Evolutionary conservation across 2,888 invertebrate species (phyloP), one percentile per base, ranked within the genome.

Genomic region (Tachina grossa): DNA sequence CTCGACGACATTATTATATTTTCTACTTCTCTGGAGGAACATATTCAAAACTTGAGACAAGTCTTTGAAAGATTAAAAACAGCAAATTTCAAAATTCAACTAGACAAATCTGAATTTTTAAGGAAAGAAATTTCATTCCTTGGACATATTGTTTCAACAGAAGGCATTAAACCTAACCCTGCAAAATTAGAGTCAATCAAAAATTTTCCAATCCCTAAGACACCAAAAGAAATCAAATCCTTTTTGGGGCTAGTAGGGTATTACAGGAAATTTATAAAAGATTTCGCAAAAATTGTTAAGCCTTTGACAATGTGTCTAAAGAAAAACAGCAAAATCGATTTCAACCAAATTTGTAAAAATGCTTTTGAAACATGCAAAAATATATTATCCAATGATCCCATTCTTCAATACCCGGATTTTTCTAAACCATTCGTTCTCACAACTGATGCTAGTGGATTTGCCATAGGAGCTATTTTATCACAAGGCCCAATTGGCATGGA

Each of bases 401-500:
- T 49, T 14, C 14, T 49, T 14, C 13, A 11, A 5, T 13, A 49
- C 13, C 47, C 47, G 5, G 4, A 13, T 13, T 49, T 14, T 14
- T 11, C 11, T 2, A 49, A 49, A 14, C 47, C 11, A 14, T 49
- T 49, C 13, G 14, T 14, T 13, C 47, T 49, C 1, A 49, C 47
- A 13, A 49, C 47, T 1, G 47, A 49, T 13, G 47, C 47, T 6
- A 14, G 13, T 14, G 14, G 14, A 11, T 14, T 49, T 49, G 47
- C 47, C 11, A 11, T 49, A 49, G 13, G 47, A 11, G 47, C 47
- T 14, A 1, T 49, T 6, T 14, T 13, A 49, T 14, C 47, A 49
- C 5, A 49, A 49, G 13, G 6, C n/a, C 14, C 47, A 49, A 71
- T 89, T 72, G 88, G 89, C 76, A 72, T 63, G 19, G 87, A 89